These are phyloP conservation scores for Strigops habroptila DNA, from an alignment of 2,113 vertebrate species.

Conservation along the genomic window DNA sequence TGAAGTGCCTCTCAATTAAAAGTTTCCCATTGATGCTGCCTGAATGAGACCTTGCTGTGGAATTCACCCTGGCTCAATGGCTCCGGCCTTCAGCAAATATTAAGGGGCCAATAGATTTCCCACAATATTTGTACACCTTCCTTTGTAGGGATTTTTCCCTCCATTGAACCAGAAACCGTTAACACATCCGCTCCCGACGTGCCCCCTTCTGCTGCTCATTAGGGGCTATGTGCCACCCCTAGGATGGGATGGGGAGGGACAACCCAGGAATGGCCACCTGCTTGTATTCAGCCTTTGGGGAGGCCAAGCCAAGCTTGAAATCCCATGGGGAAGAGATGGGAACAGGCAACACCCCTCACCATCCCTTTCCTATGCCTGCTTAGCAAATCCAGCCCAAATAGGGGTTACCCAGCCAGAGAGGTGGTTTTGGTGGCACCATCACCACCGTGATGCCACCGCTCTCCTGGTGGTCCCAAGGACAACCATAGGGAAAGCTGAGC, in stretches of 20 bases:
- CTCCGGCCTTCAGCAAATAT: conserved; percentile 83
- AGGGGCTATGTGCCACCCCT: conserved; percentile 29
- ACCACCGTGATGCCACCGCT: background rate
- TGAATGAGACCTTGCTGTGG: conserved; percentile 86
- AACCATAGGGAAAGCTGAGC: background rate
- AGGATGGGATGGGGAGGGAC: background rate
- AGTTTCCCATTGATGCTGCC: conserved; percentile 85
- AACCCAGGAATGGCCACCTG: conserved; percentile 67
- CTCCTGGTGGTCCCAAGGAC: background rate
- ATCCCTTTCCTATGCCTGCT: background rate
- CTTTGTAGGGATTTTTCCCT: conserved; percentile 91
- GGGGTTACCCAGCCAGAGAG: background rate
- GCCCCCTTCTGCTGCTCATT: conserved; percentile 64
- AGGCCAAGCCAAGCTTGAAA: background rate
- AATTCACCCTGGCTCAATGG: conserved; percentile 88
- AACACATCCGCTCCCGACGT: conserved; percentile 86
- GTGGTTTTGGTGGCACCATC: background rate
- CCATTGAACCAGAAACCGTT: conserved; percentile 90
- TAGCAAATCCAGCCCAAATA: accelerated
- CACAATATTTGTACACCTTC: conserved; percentile 94
- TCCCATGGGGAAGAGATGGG: background rate
- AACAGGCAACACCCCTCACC: background rate
- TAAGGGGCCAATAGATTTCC: conserved; percentile 87
- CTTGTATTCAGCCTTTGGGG: conserved; percentile 42
- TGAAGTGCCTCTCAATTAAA: conserved; percentile 94